These are phyloP conservation scores for Acipenser ruthenus DNA, from an alignment of 2,797 vertebrate genomes.

Conservation along the genomic window DNA sequence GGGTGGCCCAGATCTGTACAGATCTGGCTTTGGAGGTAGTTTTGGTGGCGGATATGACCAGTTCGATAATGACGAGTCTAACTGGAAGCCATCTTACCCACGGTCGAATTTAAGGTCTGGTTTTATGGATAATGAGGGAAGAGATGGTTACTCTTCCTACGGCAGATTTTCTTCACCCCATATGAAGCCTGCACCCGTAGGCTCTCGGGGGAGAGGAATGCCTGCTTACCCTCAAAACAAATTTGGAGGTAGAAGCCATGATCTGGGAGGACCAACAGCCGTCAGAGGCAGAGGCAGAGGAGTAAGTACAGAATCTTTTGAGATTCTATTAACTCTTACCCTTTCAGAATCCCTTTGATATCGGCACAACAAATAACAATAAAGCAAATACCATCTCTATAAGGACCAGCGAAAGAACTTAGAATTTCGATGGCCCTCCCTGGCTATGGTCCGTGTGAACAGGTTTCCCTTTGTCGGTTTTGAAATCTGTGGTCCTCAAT, in stretches of 20 bases:
- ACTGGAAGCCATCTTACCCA: constrained; percentile 68
- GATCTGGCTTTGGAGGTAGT: constrained; percentile 76
- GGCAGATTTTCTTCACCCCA: constrained; percentile 74
- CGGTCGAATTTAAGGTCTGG: constrained; percentile 75
- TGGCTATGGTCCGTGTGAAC: no score
- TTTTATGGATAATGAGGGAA: constrained; percentile 77
- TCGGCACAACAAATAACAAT: no score
- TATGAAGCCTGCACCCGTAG: constrained; percentile 73
- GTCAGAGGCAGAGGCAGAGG: constrained; percentile 77
- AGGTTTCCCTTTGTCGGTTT: no score
- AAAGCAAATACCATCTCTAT: no score
- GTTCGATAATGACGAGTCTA: constrained; percentile 50
- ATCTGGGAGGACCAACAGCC: constrained; percentile 75
- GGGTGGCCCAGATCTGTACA: constrained; percentile 68
- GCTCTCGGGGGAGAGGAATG: constrained; percentile 80
- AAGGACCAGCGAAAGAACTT: no score
- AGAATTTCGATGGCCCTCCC: no score
- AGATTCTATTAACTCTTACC: constrained; percentile 75
- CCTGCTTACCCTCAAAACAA: constrained; percentile 73
- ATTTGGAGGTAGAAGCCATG: constrained; percentile 75
- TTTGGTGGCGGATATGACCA: constrained; percentile 74
- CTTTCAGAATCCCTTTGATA: constrained; percentile 61
- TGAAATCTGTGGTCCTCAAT: no score
- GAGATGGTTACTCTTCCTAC: constrained; percentile 72
- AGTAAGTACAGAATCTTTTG: constrained; percentile 77